Conservation (phyloP, 2,888 invertebrate species). For the Rhorus exstirpatorius region DNA sequence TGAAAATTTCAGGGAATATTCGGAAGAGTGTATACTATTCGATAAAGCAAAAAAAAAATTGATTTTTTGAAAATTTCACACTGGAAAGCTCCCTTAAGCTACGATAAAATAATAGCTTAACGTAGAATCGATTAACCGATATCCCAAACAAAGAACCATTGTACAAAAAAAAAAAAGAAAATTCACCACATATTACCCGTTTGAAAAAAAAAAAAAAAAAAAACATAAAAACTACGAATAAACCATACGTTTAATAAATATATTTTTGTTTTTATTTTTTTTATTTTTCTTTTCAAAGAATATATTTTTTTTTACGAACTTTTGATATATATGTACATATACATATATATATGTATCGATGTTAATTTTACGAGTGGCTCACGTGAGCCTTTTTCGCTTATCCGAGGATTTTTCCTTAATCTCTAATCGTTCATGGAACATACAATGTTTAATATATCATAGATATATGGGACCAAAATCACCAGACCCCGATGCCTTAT, state of each 20-base stretch:
- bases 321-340: conserved; percentile 3
- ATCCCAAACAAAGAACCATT: conserved; percentile 53
- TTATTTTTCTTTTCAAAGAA: conserved; percentile 6
- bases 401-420: conserved; percentile 72
- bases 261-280: conserved; percentile 33
- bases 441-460: conserved; percentile 97
- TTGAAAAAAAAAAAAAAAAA: conserved; percentile 37
- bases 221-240: conserved; percentile 38
- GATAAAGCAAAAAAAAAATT: too few relatives aligned
- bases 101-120: conserved; percentile 48
- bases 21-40: too few relatives aligned
- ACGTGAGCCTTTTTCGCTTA: conserved; percentile 79
- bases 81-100: too few relatives aligned
- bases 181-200: conserved; percentile 47
- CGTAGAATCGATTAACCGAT: conserved; percentile 51
- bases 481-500: conserved; percentile 87
- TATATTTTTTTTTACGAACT: conserved; percentile 65
- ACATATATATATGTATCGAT: too few relatives aligned
- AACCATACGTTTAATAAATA: conserved; percentile 59
- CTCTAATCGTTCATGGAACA: conserved; percentile 95
- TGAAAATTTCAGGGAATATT: too few relatives aligned
- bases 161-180: conserved; percentile 14
- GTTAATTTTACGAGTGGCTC: conserved; percentile 74
- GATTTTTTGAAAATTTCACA: too few relatives aligned
- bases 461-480: conserved; percentile 98